These are phyloP conservation scores for Argya squamiceps DNA, from an alignment of 2,797 vertebrate genomes.

Conservation along the genomic window DNA sequence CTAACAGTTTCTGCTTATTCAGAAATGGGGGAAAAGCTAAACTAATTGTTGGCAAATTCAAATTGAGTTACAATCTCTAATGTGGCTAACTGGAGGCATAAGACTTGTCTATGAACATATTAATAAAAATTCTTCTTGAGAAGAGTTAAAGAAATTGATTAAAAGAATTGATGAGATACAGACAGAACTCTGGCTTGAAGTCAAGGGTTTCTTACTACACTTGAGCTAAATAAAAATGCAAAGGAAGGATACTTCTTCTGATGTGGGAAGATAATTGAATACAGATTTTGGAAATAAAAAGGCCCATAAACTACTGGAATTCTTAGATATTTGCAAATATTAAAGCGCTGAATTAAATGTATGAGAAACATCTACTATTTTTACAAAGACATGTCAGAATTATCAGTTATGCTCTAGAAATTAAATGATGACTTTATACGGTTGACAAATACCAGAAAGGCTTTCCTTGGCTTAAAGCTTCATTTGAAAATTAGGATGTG, in stretches of 20 bases:
- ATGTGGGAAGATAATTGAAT: neutral
- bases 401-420: neutral
- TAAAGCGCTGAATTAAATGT: neutral
- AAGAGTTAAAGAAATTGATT: neutral
- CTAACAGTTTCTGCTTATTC: neutral
- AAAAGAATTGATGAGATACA: neutral
- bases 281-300: neutral
- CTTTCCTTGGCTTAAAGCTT: neutral
- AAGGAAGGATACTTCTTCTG: neutral
- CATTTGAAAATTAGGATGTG: neutral
- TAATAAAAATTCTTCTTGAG: neutral
- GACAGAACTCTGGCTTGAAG: neutral
- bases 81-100: neutral
- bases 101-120: neutral
- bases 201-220: neutral
- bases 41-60: neutral
- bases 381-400: neutral
- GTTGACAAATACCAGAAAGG: neutral
- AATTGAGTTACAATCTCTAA: neutral
- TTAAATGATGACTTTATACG: neutral
- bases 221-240: neutral
- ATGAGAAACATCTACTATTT: neutral
- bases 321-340: neutral
- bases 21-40: neutral
- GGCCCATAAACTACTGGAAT: neutral